phyloP scores from a whole-genome alignment of 2,113 vertebrate genomes.

The Gopherus evgoodei region DNA sequence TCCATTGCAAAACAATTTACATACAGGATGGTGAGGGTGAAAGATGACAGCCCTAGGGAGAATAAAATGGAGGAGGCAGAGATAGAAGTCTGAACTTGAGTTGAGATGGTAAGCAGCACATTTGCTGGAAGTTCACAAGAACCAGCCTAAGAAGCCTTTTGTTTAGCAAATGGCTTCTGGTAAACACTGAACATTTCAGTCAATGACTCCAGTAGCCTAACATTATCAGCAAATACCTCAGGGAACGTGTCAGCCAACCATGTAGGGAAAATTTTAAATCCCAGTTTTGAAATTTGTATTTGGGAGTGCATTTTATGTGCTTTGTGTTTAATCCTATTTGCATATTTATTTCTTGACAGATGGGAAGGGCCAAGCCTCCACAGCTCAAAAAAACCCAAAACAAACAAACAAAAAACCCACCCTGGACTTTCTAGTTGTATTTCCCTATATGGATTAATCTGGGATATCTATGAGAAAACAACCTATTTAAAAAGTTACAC shows the following conservation, averaged over 20 bases:
- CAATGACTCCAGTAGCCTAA: not conserved
- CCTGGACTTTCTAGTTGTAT: not conserved
- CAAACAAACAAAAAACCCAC: no score
- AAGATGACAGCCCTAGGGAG: conserved; percentile 46
- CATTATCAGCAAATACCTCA: not conserved
- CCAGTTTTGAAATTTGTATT: conserved; percentile 42
- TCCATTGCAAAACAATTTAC: conserved; percentile 72
- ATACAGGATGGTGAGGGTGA: conserved; percentile 52
- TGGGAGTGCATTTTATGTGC: not conserved
- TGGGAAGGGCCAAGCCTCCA: not conserved
- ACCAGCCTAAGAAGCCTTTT: not conserved
- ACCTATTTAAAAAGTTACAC: not conserved
- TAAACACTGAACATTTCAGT: conserved; percentile 7
- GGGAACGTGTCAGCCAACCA: conserved; percentile 20
- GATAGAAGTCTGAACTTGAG: conserved; percentile 57
- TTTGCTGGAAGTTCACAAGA: conserved; percentile 45
- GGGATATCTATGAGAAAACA: not conserved
- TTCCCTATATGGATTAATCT: not conserved
- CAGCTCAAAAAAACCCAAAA: not conserved
- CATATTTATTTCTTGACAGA: not conserved
- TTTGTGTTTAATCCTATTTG: not conserved
- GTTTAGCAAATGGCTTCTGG: not conserved
- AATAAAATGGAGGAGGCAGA: conserved; percentile 28
- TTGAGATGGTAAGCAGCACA: conserved; percentile 39
- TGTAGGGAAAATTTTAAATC: conserved; percentile 29